Evolutionary conservation across 2,888 invertebrate species (phyloP).

Genomic region (Schizotus pectinicornis): DNA sequence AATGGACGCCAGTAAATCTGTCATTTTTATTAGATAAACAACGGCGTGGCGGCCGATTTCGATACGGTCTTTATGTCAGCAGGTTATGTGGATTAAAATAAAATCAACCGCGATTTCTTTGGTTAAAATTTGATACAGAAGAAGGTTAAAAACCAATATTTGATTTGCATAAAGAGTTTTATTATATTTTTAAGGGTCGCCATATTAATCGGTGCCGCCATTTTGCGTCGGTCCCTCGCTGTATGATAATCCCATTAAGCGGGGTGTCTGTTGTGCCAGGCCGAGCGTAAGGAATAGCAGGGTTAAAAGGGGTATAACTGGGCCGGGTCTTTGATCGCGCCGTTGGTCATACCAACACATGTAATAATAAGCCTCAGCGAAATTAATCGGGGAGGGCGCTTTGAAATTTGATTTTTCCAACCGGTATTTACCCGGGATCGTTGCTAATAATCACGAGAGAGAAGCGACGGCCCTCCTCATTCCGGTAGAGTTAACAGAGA

Average conservation of each 20-base stretch:
- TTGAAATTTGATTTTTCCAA: constrained; percentile 57
- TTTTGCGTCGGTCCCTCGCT: constrained; percentile 55
- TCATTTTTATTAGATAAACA: constrained; percentile 51
- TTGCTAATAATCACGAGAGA: constrained; percentile 47
- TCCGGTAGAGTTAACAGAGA: constrained; percentile 50
- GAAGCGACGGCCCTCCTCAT: constrained; percentile 43
- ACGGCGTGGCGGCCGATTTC: constrained; percentile 39
- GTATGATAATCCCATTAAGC: constrained; percentile 61
- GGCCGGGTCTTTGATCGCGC: constrained; percentile 36
- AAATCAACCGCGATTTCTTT: no score
- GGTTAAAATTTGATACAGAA: no score
- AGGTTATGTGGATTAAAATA: constrained; percentile 24
- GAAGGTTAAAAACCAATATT: no score
- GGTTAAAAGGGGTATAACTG: constrained; percentile 47
- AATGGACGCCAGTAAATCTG: constrained; percentile 52
- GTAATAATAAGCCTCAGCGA: constrained; percentile 43
- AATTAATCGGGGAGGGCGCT: constrained; percentile 53
- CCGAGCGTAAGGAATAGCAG: constrained; percentile 55
- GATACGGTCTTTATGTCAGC: constrained; percentile 34
- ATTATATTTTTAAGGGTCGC: constrained; percentile 12
- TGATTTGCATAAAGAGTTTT: no score
- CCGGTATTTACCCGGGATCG: constrained; percentile 49
- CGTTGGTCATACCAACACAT: constrained; percentile 37
- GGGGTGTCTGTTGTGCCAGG: constrained; percentile 57
- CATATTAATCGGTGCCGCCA: constrained; percentile 54